Evolutionary conservation across 2,888 invertebrate species (phyloP), one percentile per base, ranked within the genome.

Genomic region (Andricus quercusramuli): DNA sequence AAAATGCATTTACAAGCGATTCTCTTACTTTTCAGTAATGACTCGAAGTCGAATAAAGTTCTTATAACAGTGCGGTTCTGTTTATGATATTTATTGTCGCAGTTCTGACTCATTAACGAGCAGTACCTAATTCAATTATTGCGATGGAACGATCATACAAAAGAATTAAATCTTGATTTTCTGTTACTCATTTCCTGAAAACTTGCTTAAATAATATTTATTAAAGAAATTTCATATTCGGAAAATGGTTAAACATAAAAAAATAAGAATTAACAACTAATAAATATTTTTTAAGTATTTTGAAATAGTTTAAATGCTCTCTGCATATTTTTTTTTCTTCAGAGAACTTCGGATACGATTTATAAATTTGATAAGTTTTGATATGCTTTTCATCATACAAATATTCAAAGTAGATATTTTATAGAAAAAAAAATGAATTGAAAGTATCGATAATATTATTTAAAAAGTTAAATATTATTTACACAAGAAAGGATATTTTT

Each of bases 51-150:
- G 29, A 74, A 74, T 74, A 51, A 74, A 74, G 59, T 74, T 59
- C 74, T 74, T 56, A 56, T 74, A 74, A 74, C 74, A 74, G 56
- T 74, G 32, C 32, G 15, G 74, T 62, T 67, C 44, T 67, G 62
- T 66, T 80, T 68, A 80, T 68, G 84, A 80, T 89, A 89, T 87
- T 89, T 89, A 89, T 89, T 89, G 89, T 89, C 89, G 82, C 88
- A 83, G 83, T 86, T 85, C 41, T 77, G 66, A 82, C 80, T 81
- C 84, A 79, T 32, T 56, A 59, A 81, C 47, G 82, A 81, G 78
- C 81, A 84, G 32, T 74, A 56, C 37, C 56, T 74, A 74, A 32
- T 74, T 74, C 32, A 74, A 74, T 51, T 74, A 74, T 70, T 22
- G 1, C 17, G 32, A 56, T 51, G 56, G 74, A 29, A n/a, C 74